Evolutionary conservation across 2,113 vertebrate genomes (phyloP), one percentile per base, ranked within the genome.

Genomic region (Myotis brandtii): DNA sequence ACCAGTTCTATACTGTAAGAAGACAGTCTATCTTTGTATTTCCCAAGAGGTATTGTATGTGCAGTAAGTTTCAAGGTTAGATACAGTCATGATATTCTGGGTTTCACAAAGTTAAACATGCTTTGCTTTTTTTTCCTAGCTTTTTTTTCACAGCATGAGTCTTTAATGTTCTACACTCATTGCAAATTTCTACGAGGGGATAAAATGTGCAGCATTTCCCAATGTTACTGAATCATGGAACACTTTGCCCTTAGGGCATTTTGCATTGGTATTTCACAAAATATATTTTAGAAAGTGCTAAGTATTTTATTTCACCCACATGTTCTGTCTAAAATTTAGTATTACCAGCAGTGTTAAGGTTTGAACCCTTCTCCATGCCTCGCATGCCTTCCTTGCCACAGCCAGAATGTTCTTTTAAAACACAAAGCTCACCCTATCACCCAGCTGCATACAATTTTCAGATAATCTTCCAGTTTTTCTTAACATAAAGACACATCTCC

Each of bases 31-130:
- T 43, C 16, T 17, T 16, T 56, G 0, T 72, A 27, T 72, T 91
- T 89, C n/a, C 17, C 32, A 46, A 52, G 12, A 52, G 12, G n/a
- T 82, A 46, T 37, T 88, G 40, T 86, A 54, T 43, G 14, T 67
- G 59, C 32, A 89, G 13, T 32, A 52, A 43, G 4, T 92, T 95
- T 91, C 62, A 93, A 80, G 40, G 73, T 76, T 79, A 95, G n/a
- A 82, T 43, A 32, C 11, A 32, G 2, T 37, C 62, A 43, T 70
- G 43, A 34, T 82, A 67, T n/a, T 66, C 52, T 70, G 40, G 17
- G 52, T 70, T 95, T 89, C 48, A 34, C 52, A 66, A 83, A 72
- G 2, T 43, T 82, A 86, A 90, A 72, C 5, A 27, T 5, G n/a
- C 13, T 85, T 77, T 73, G 2, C 62, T 92, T 89, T 80, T 5